Evolutionary conservation across 1,140 invertebrate species (phyloP), one percentile per base, ranked within the genome.

Genomic region (Cydia fagiglandana): DNA sequence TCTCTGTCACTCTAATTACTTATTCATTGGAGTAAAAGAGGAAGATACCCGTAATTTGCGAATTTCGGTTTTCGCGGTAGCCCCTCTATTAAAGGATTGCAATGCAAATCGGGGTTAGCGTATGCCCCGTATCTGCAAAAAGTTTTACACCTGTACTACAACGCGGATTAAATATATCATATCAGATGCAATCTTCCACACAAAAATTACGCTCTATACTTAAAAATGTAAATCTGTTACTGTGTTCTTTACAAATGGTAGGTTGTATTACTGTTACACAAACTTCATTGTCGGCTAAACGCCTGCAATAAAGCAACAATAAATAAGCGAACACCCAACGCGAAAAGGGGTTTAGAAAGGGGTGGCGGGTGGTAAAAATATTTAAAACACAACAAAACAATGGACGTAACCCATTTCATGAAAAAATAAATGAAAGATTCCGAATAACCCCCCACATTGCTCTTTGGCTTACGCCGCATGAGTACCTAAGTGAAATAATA

Each of bases 351-450:
- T 61, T 56, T 38, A 70, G 34, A 70, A 45, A 13, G 38, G 82
- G 83, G 79, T 83, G 80, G 79, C 74, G 78, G 41, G 73, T 73
- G 73, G 13, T 81, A 79, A 86, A 86, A 84, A 82, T 81, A 77
- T 81, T 77, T 83, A 85, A 86, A 76, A 76, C 75, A 50, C 73
- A 81, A 82, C 77, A 82, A 86, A 79, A 88, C 86, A 89, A 88
- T 86, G 82, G 81, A 78, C 61, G 79, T 79, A 79, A 77, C 64
- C 81, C 77, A 78, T 80, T 80, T 79, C 68, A 78, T 80, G 79
- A 81, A 81, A 87, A 88, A 87, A 88, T 83, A 84, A 86, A 83
- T 83, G 80, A 84, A 83, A 85, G 83, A 78, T 75, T 76, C 73
- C 76, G 78, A 84, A 80, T 77, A 80, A 76, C 74, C 76, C 76